phyloP scores from a whole-genome alignment of 2,113 vertebrate species.

The Oceanodroma tethys region DNA sequence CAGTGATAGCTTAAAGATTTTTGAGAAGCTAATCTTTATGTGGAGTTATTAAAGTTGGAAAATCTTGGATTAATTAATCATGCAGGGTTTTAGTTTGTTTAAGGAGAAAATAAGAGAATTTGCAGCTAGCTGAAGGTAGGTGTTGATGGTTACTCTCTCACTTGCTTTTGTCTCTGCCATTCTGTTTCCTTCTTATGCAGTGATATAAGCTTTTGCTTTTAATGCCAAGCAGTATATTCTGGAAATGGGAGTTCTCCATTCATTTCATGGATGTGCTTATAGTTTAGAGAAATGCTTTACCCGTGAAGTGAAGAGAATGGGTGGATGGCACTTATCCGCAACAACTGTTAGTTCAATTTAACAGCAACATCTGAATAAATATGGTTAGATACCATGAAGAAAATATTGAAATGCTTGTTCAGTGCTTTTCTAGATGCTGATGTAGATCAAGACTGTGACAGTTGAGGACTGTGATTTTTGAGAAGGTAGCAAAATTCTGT shows the following conservation, averaged over 20 bases:
- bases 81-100: neutral
- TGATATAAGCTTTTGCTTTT: neutral
- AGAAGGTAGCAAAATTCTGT: neutral
- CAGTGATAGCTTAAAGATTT: neutral
- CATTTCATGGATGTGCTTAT: neutral
- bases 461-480: neutral
- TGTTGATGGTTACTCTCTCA: neutral
- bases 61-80: neutral
- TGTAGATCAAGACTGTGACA: neutral
- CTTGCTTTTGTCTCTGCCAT: neutral
- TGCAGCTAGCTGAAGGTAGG: neutral
- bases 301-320: neutral
- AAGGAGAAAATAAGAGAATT: neutral
- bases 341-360: neutral
- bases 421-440: neutral
- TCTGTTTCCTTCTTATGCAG: neutral
- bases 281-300: neutral
- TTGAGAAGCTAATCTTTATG: neutral
- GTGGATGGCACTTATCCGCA: neutral
- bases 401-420: neutral
- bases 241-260: neutral
- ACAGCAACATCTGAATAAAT: neutral
- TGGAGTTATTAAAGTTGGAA: neutral
- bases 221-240: neutral
- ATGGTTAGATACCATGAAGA: neutral